Conservation (phyloP, 2,888 invertebrate genomes). For the Yponomeuta evonymella region DNA sequence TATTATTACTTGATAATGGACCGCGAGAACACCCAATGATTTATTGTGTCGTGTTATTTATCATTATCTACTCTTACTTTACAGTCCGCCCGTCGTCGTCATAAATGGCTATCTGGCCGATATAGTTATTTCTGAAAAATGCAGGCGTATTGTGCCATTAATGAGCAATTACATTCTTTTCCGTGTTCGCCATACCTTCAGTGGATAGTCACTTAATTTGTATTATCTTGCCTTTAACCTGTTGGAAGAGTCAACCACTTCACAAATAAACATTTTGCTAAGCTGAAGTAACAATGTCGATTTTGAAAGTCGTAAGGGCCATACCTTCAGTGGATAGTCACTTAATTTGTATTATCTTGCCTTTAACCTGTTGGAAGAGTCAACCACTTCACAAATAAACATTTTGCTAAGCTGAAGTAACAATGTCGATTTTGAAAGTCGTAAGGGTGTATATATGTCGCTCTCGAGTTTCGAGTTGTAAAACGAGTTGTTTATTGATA, state of each 20-base stretch:
- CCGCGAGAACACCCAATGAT: neutral
- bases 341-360: too few relatives aligned
- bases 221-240: neutral
- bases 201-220: neutral
- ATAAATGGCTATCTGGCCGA: neutral
- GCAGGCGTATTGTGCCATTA: neutral
- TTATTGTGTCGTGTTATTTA: neutral
- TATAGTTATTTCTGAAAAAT: neutral
- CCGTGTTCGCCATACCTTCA: neutral
- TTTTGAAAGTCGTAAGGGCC: too few relatives aligned
- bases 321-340: neutral
- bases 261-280: too few relatives aligned
- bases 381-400: too few relatives aligned
- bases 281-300: too few relatives aligned
- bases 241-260: too few relatives aligned
- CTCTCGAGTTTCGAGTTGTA: too few relatives aligned
- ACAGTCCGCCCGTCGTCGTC: neutral
- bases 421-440: too few relatives aligned
- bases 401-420: too few relatives aligned
- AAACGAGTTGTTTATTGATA: too few relatives aligned
- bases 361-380: too few relatives aligned
- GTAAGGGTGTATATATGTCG: too few relatives aligned
- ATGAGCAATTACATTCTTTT: neutral
- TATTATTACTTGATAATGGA: constrained; percentile 3
- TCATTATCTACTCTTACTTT: neutral